Base-by-base conservation (phyloP, 1,140 invertebrate genomes). In the Hycleus cichorii region DNA sequence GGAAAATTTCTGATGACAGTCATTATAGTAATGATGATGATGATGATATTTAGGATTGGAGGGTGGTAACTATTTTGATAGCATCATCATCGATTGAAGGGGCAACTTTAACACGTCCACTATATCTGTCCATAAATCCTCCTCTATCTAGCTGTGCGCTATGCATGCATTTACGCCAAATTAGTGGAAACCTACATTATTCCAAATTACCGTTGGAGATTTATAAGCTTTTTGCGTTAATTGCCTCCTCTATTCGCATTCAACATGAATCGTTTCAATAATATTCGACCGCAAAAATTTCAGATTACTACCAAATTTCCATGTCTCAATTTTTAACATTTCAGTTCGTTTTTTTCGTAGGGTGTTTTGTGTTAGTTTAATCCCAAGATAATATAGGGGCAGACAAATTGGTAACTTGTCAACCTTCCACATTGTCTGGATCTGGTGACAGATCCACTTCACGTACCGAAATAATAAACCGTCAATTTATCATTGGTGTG, bases 191-290 rank as follows among this genome's bases (percentile, higher is more conserved):
- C 58, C 61, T 59, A 47, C 56, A 63, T 63, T 63, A 63, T 59
- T 59, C 57, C 58, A 56, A 63, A 59, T 59, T 59, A 63, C 57
- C 60, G 49, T 32, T 25, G 52, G 60, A 62, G 63, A 64, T 64
- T 64, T 64, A 64, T 61, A 53, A 44, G 63, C 63, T 57, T 60
- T 63, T 64, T 58, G 58, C 55, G 55, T 60, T 60, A 60, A 64
- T 60, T 60, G 49, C 58, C 47, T 46, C 47, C 59, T 45, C 40
- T 32, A 32, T 32, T 7, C 4, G 7, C 32, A 53, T 44, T 46
- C 39, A 45, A 53, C 42, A 11, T 46, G 51, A 32, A 32, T 45
- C 51, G 46, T 53, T 53, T 53, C 42, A 53, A 53, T 53, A 53
- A 18, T 24, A 26, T 39, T 5, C 4, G 50, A 51, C 48, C 24